Evolutionary conservation across 2,113 vertebrate species (phyloP), one percentile per base, ranked within the genome.

Genomic region (Mohoua ochrocephala): DNA sequence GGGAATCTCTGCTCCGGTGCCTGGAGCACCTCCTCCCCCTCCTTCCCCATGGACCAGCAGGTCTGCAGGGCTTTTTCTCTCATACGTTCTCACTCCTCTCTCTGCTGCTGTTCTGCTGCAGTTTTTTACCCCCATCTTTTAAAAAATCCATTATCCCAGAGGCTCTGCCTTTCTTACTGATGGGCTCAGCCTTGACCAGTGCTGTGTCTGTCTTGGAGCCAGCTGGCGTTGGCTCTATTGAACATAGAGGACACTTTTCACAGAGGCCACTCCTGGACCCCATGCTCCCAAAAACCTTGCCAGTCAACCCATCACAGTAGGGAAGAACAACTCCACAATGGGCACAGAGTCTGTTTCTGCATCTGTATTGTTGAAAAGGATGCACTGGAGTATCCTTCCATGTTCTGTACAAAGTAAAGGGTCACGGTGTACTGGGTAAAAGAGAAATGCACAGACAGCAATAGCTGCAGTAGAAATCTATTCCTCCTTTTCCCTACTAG

Each of bases 321-420:
- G 59, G 28, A 73, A 87, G 23, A 87, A 53, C 19, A 73, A 53
- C 45, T 84, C 54, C 41, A 10, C 0, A 0, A 0, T 63, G 39
- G 17, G 11, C 42, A 84, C 37, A 39, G 9, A 39, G 16, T 60
- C 31, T 74, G 10, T 56, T 81, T 67, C 54, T 81, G 54, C 20
- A 65, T 4, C 20, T 65, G 17, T 37, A 22, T 15, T 10, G 35
- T 28, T 91, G 54, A 24, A 86, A 74, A 86, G 39, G 35, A 30
- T 73, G 11, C 20, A 6, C 1, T 80, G 75, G 23, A 44, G 10
- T 37, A 21, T 80, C 56, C 42, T 70, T 74, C 74, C 37, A 8
- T 52, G n/a, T 61, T 44, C 54, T 73, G 14, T 18, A 49, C 10
- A 14, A 50, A 49, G 24, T 26, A 33, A 81, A 59, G 19, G 15